Evolutionary conservation across 2,888 invertebrate species (phyloP).

Genomic region (Drosophila putrida): DNA sequence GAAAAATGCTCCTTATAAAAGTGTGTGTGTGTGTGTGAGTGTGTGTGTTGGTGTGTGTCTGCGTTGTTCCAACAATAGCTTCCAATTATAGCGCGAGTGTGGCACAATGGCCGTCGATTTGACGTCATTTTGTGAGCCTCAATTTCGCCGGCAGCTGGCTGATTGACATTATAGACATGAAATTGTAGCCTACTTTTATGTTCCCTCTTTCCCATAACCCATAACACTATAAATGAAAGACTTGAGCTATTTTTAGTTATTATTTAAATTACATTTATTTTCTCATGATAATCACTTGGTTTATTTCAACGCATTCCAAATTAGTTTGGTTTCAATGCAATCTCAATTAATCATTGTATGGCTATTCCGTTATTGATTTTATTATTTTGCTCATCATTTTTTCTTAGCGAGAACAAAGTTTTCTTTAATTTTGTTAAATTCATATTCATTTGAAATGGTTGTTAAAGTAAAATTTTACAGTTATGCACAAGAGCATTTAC

Average conservation of each 20-base stretch:
- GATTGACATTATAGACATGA: conserved; percentile 48
- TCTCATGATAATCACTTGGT: conserved; percentile 79
- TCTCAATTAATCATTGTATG: conserved; percentile 36
- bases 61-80: conserved; percentile 66
- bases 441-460: conserved; percentile 71
- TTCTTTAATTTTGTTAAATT: conserved; percentile 65
- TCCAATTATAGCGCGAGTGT: conserved; percentile 68
- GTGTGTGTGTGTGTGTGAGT: conserved; percentile 14
- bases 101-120: conserved; percentile 63
- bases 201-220: not conserved
- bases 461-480: conserved; percentile 67
- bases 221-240: not conserved
- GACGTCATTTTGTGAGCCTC: conserved; percentile 45
- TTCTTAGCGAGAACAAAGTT: conserved; percentile 43
- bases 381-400: conserved; percentile 8
- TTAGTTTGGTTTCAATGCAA: conserved; percentile 42
- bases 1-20: conserved; percentile 40
- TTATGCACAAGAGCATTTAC: conserved; percentile 69
- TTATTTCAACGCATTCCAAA: conserved; percentile 56
- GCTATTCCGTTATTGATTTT: conserved; percentile 47
- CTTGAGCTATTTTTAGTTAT: conserved; percentile 51
- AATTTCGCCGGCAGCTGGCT: conserved; percentile 39
- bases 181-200: conserved; percentile 32
- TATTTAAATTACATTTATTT: conserved; percentile 81
- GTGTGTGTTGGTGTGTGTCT: conserved; percentile 19